Evolutionary conservation across 2,113 vertebrate species (phyloP), one percentile per base, ranked within the genome.

Genomic region (Odontesthes bonariensis): DNA sequence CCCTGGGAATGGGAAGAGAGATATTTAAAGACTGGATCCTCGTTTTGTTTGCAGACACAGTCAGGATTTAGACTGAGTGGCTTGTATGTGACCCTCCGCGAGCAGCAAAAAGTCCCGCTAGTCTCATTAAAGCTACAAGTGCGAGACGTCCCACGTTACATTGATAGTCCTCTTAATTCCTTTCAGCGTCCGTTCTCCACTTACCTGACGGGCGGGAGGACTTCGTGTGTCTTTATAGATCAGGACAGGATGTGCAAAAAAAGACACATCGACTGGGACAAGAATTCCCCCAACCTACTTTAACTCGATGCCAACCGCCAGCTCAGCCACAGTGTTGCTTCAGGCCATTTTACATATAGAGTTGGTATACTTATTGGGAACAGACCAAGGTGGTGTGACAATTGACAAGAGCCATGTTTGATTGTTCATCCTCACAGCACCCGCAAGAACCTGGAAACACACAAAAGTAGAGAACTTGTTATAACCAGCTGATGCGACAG

Each of bases 101-200:
- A 69, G 75, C 70, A 77, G 53, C n/a, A 73, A 81, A 84, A 63
- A 76, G 69, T 63, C 33, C 42, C 0, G 46, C 60, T 71, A 77
- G 89, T 84, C 83, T 82, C 22, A 60, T 91, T 87, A 91, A 84
- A 86, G 56, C 73, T 75, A 61, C 72, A 8, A 58, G 51, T 40
- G 27, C 14, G 38, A 84, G 58, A 70, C 23, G 8, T 40, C 19
- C 68, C 53, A 61, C 57, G 62, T 57, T 67, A 68, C 44, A 73
- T 14, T 65, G 77, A 86, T 81, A 77, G 70, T 62, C 80, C 64
- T 83, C 64, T 69, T 83, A 67, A 66, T 69, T 59, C 75, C 71
- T 83, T 75, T 74, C 49, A 79, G 14, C 27, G 23, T 33, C 57
- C 72, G 0, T 20, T 54, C 31, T 54, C 17, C 55, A 69, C 64